Base-by-base conservation (phyloP, 2,888 invertebrate genomes). In the Cataglyphis rosenhaueri region DNA sequence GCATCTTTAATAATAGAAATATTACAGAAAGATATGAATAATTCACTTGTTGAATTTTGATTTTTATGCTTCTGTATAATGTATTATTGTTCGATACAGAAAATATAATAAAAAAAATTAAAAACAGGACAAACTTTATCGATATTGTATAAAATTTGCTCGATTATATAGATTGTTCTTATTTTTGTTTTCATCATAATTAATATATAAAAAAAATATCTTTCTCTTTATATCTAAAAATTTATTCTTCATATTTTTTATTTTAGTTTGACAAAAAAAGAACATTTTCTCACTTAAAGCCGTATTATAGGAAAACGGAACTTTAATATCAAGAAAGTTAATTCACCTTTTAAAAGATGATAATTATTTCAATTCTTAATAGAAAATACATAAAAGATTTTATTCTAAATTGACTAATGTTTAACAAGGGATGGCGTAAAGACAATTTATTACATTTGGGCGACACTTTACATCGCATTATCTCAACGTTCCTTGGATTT, bases 361-460 rank as follows among this genome's bases (percentile, higher is more conserved):
- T 70, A 57, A 78, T 70, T 32, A 41, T 35, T 15, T 38, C 10
- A 29, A 9, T n/a, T 55, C 38, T 75, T 65, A 65, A 70, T 78
- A 41, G 29, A 18, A 78, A 57, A 70, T 78, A 41, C 41, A 68
- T 44, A 41, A 57, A 59, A 44, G 70, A 78, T 44, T 66, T 66
- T 44, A 25, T 18, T 38, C n/a, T 48, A 48, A 78, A 70, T 78
- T 59, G 70, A 44, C 44, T 55, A 55, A 65, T 55, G 57, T 12
- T 59, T 59, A 70, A 57, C 41, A 57, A 44, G 38, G 29, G 18
- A 5, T 59, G 32, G 41, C 59, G 59, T 70, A 78, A 70, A 78
- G 78, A 32, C 32, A 78, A 70, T 70, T 70, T 70, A 78, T 78
- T 70, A 32, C 44, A 70, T 70, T 59, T 78, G 32, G 57, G 44